Conservation (phyloP, 1,140 invertebrate species). For the Cheumatopsyche charites region DNA sequence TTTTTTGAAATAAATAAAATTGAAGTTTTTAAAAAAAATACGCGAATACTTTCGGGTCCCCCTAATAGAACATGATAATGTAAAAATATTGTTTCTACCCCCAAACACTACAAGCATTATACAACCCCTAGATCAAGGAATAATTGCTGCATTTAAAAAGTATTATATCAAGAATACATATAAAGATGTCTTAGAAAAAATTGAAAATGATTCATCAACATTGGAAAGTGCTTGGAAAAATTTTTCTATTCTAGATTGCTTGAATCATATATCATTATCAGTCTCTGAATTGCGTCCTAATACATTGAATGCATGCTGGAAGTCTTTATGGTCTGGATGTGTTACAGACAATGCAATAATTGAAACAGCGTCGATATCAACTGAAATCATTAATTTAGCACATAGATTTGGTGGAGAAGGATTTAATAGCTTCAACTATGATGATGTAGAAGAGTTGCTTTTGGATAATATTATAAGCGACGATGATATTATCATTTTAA, state of each 20-base stretch:
- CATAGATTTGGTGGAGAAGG: conserved; percentile 26
- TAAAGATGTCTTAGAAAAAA: conserved; percentile 23
- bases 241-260: conserved; percentile 35
- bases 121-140: conserved; percentile 56
- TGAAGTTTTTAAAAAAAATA: neutral
- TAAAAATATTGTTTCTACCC: conserved; percentile 53
- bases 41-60: neutral
- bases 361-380: conserved; percentile 15
- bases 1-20: neutral
- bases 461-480: conserved; percentile 6
- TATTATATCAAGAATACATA: conserved; percentile 41
- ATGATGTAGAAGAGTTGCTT: conserved; percentile 25
- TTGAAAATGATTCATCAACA: conserved; percentile 22
- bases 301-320: conserved; percentile 35
- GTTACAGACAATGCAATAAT: conserved; percentile 21
- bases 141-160: conserved; percentile 50
- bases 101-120: conserved; percentile 55
- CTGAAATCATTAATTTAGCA: conserved; percentile 30
- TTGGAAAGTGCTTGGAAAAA: conserved; percentile 29
- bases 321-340: conserved; percentile 28
- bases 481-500: conserved; percentile 27
- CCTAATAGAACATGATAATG: conserved; percentile 29
- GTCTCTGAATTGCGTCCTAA: conserved; percentile 31
- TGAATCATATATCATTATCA: conserved; percentile 28
- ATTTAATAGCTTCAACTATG: conserved; percentile 13